Conservation (phyloP, 2,888 invertebrate species). For the Taphrorychus bicolor region DNA sequence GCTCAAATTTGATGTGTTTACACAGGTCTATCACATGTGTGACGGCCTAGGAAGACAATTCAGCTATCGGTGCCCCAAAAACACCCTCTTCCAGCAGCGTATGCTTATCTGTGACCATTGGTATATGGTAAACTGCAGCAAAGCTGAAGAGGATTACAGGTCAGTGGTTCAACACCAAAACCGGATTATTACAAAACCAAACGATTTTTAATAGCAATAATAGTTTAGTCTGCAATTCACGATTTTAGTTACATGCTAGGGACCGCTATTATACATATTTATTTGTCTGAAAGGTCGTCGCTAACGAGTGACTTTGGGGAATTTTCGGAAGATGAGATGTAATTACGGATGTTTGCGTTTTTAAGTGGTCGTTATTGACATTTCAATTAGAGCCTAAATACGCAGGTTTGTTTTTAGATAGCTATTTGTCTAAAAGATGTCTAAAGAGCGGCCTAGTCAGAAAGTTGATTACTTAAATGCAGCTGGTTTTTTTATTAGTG, state of each 20-base stretch:
- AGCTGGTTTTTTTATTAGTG: no score
- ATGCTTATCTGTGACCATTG: slow-evolving; percentile 84
- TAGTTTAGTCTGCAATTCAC: neutral
- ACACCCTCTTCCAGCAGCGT: slow-evolving; percentile 79
- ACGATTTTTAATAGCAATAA: neutral
- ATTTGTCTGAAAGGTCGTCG: neutral
- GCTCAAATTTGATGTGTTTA: slow-evolving; percentile 35
- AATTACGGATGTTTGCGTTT: neutral
- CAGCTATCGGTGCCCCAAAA: slow-evolving; percentile 80
- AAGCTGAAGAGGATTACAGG: slow-evolving; percentile 71
- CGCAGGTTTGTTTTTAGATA: no score
- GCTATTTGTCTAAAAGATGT: no score
- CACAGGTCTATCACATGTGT: slow-evolving; percentile 86
- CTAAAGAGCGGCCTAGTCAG: no score
- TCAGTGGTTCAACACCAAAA: neutral
- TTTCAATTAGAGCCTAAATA: neutral
- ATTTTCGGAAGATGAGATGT: neutral
- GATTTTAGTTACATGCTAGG: no score
- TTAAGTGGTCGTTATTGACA: neutral
- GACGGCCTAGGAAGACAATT: slow-evolving; percentile 78
- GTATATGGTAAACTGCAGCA: slow-evolving; percentile 84
- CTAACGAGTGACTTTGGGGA: neutral
- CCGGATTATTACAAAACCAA: no score
- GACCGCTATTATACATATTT: no score
- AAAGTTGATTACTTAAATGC: no score